Percentiles rank a stretch among this genome's conserved stretches.
Conservation (phyloP, 1,140 invertebrate species). For the Pantala flavescens region DNA sequence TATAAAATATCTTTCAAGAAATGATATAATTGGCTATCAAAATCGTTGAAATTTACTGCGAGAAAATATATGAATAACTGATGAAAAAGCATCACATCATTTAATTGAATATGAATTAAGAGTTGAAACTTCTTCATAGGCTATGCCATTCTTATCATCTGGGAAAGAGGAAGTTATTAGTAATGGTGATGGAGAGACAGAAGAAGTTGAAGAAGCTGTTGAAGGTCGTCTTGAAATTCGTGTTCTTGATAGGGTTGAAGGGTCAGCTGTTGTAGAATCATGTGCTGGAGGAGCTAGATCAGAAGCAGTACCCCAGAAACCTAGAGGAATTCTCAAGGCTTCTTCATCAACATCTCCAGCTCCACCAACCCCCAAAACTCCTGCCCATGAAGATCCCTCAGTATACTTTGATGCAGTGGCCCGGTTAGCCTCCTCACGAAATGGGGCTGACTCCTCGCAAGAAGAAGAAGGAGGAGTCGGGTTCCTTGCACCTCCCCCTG, state of each 20-base stretch:
- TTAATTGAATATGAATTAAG: no score
- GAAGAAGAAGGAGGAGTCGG: conserved; percentile 24
- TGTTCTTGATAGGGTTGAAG: conserved; percentile 46
- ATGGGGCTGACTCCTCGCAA: conserved; percentile 22
- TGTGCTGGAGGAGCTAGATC: neutral
- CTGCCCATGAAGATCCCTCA: conserved; percentile 41
- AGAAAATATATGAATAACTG: no score
- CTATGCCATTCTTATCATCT: conserved; percentile 37
- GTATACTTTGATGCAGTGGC: conserved; percentile 48
- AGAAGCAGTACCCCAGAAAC: conserved; percentile 17
- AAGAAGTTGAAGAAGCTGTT: conserved; percentile 37
- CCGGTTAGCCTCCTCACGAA: conserved; percentile 27
- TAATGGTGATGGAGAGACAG: conserved; percentile 61
- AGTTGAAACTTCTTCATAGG: neutral
- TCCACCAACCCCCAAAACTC: conserved; percentile 22
- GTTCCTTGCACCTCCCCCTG: neutral
- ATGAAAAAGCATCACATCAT: no score
- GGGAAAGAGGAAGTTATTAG: conserved; percentile 91
- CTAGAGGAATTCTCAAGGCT: conserved; percentile 22
- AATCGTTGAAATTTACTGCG: no score
- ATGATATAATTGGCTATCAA: no score
- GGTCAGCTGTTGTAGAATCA: conserved; percentile 38
- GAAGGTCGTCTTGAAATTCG: conserved; percentile 70
- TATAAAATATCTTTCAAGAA: no score
- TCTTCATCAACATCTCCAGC: neutral